These are phyloP conservation scores for Drosophila bocqueti DNA, from an alignment of 1,140 invertebrate species.

Conservation along the genomic window DNA sequence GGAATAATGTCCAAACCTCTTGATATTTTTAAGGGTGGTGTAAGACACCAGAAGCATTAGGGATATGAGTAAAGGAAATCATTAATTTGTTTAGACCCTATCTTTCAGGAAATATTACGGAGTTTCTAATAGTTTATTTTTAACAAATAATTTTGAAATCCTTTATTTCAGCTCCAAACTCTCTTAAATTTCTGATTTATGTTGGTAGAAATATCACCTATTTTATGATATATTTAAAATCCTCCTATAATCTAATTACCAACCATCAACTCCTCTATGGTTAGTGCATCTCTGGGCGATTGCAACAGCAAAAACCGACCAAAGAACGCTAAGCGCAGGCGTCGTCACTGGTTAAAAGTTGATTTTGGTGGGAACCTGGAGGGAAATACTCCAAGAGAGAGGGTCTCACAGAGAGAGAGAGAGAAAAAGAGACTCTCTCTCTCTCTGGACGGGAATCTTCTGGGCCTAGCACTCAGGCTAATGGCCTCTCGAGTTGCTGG, in stretches of 20 bases:
- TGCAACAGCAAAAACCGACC: conserved; percentile 9
- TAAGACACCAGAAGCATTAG: neutral
- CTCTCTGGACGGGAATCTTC: conserved; percentile 21
- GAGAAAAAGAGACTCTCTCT: neutral
- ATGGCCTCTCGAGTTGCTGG: conserved; percentile 67
- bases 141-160: neutral
- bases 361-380: neutral
- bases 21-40: neutral
- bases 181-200: too few species aligned
- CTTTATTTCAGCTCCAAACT: rapidly evolving
- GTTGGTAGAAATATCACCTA: too few species aligned
- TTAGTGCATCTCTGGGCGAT: conserved; percentile 10
- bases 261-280: neutral
- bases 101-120: neutral
- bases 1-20: neutral
- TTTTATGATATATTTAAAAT: neutral
- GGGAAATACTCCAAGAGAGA: neutral
- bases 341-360: conserved; percentile 39
- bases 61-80: neutral
- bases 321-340: conserved; percentile 47
- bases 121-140: neutral
- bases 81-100: neutral
- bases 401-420: neutral
- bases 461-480: conserved; percentile 58
- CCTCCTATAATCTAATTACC: neutral